A percentile compares a stretch with the other conserved stretches of the same genome.
These are phyloP conservation scores for Campopleginae sp. DNA, from an alignment of 2,888 invertebrate genomes.

Conservation along the genomic window DNA sequence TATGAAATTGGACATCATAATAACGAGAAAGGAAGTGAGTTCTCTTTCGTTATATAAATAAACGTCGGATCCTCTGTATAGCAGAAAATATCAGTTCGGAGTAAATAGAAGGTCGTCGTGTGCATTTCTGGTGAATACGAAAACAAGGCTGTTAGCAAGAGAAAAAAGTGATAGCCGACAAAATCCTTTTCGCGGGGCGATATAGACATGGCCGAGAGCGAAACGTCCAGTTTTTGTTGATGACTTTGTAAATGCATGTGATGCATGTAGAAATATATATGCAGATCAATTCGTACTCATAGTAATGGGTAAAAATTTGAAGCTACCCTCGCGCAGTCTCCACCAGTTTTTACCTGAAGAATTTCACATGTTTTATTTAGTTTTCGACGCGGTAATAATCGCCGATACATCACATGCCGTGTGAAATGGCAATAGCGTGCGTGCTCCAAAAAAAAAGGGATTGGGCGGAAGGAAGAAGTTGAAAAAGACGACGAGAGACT, in stretches of 20 bases:
- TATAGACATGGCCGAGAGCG: slow-evolving; percentile 39
- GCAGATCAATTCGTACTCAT: not conserved
- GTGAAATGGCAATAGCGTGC: slow-evolving; percentile 13
- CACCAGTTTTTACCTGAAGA: not conserved
- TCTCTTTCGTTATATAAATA: slow-evolving; percentile 58
- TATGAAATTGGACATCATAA: slow-evolving; percentile 38
- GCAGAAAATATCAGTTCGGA: not conserved
- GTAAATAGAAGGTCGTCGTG: slow-evolving; percentile 22
- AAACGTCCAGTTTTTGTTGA: not conserved
- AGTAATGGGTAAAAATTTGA: not conserved
- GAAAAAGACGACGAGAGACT: slow-evolving; percentile 20
- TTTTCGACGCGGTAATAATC: not conserved
- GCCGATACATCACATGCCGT: slow-evolving; percentile 21
- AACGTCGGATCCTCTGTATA: not conserved
- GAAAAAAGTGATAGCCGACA: not conserved
- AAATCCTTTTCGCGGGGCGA: slow-evolving; percentile 15
- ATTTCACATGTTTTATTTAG: not conserved
- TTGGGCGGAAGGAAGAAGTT: not conserved
- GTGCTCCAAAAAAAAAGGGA: slow-evolving; percentile 10
- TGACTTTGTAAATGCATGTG: not conserved
- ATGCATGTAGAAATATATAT: not conserved
- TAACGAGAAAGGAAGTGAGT: slow-evolving; percentile 45
- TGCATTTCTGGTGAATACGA: not conserved
- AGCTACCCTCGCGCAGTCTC: not conserved
- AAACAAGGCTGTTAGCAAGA: not conserved